These are phyloP conservation scores for Cephonodes hylas DNA, from an alignment of 2,888 invertebrate species.

Conservation along the genomic window DNA sequence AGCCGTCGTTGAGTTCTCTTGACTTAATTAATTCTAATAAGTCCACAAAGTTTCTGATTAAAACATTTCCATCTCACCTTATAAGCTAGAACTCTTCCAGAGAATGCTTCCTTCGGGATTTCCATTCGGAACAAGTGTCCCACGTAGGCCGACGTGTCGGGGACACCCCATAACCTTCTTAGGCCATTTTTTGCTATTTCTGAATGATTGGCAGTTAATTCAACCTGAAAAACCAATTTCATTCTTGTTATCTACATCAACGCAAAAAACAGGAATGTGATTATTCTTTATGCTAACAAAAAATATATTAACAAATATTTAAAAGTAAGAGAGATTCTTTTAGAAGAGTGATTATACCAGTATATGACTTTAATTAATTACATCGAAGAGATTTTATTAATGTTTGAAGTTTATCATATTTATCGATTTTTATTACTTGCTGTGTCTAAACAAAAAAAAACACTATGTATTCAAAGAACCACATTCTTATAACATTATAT, in stretches of 20 bases:
- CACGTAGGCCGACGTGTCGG: constrained; percentile 84
- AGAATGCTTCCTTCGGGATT: constrained; percentile 87
- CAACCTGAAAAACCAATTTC: constrained; percentile 53
- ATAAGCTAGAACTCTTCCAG: constrained; percentile 84
- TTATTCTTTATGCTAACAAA: not conserved
- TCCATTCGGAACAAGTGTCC: constrained; percentile 88
- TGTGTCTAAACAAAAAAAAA: too few relatives aligned
- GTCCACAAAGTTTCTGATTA: constrained; percentile 6
- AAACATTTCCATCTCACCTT: constrained; percentile 78
- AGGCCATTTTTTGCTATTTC: constrained; percentile 77
- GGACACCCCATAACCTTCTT: constrained; percentile 80
- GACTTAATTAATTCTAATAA: constrained; percentile 11
- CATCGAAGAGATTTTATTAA: too few relatives aligned
- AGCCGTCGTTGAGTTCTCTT: constrained; percentile 10
- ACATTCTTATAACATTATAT: not conserved
- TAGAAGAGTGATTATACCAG: too few relatives aligned
- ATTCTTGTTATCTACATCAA: not conserved
- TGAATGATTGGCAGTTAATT: constrained; percentile 71
- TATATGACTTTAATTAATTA: too few relatives aligned
- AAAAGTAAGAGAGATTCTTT: too few relatives aligned
- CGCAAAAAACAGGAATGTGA: not conserved
- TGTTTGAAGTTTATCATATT: too few relatives aligned
- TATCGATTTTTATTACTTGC: too few relatives aligned
- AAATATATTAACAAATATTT: too few relatives aligned
- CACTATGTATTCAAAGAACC: too few relatives aligned